Percentiles rank a stretch among this genome's conserved stretches.
phyloP scores from a whole-genome alignment of 2,888 invertebrate genomes.

The Leptinotarsa haldemani region DNA sequence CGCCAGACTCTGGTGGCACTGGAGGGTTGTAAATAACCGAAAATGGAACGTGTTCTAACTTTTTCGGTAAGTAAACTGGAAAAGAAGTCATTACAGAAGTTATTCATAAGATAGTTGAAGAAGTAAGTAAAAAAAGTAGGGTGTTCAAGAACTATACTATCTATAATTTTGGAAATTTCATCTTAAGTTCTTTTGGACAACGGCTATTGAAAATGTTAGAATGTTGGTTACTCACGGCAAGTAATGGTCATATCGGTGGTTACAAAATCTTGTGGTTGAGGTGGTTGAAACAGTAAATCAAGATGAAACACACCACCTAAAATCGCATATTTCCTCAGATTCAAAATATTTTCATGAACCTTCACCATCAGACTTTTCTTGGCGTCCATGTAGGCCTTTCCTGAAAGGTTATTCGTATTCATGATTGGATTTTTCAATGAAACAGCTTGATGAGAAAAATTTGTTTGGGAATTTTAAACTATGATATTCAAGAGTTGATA shows the following conservation, averaged over 20 bases:
- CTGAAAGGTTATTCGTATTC: constrained; percentile 16
- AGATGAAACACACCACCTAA: constrained; percentile 82
- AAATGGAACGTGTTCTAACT: constrained; percentile 72
- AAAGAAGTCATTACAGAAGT: constrained; percentile 21
- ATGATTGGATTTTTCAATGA: no score
- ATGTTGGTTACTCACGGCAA: constrained; percentile 66
- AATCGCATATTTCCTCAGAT: constrained; percentile 79
- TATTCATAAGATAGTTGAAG: no score
- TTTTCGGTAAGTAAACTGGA: constrained; percentile 72
- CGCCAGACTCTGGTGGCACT: constrained; percentile 72
- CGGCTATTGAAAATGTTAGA: neutral
- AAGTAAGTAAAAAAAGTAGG: no score
- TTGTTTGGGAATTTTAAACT: no score
- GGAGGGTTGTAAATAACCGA: constrained; percentile 77
- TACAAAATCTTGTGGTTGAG: constrained; percentile 76
- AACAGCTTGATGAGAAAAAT: no score
- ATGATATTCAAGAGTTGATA: no score
- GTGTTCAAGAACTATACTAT: no score
- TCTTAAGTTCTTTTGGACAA: no score
- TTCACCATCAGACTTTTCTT: constrained; percentile 5
- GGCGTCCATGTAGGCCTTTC: constrained; percentile 8
- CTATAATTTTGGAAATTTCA: no score
- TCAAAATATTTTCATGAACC: constrained; percentile 66
- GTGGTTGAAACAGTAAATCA: constrained; percentile 80
- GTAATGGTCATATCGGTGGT: constrained; percentile 68